Conservation (phyloP, 1,140 invertebrate species). For the Solenopsis fugax region DNA sequence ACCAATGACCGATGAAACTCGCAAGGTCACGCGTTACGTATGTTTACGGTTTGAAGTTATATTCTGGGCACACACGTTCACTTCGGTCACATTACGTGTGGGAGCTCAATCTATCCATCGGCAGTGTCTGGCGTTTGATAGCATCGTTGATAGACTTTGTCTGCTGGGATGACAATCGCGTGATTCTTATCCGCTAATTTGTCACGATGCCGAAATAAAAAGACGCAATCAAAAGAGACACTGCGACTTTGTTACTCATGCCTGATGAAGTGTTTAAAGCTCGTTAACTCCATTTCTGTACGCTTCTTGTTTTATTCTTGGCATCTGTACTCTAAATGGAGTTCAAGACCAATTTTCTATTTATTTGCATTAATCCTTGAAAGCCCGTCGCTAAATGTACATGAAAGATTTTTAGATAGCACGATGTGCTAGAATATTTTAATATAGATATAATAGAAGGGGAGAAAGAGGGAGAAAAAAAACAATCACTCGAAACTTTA, state of each 20-base stretch:
- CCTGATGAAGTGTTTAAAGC: neutral
- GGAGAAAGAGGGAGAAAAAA: neutral
- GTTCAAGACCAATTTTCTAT: slow-evolving; percentile 1
- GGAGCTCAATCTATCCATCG: neutral
- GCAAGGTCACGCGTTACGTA: slow-evolving; percentile 24
- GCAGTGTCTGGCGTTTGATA: neutral
- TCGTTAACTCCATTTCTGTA: slow-evolving; percentile 11
- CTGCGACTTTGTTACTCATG: neutral
- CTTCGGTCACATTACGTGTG: neutral
- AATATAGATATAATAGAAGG: neutral
- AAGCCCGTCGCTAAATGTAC: neutral
- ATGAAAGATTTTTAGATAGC: neutral
- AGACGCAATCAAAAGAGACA: neutral
- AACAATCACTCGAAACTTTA: neutral
- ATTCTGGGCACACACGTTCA: slow-evolving; percentile 5
- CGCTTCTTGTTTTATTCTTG: neutral
- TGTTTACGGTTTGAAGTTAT: neutral
- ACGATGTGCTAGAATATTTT: neutral
- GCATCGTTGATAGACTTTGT: slow-evolving; percentile 20
- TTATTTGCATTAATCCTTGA: neutral
- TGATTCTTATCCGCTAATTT: neutral
- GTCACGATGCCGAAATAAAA: neutral
- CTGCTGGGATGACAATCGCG: neutral
- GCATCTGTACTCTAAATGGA: neutral
- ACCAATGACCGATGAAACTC: slow-evolving; percentile 23